A percentile compares a stretch with the other conserved stretches of the same genome.
These are phyloP conservation scores for Crotalus viridis DNA, from an alignment of 2,113 vertebrate species.

Conservation along the genomic window DNA sequence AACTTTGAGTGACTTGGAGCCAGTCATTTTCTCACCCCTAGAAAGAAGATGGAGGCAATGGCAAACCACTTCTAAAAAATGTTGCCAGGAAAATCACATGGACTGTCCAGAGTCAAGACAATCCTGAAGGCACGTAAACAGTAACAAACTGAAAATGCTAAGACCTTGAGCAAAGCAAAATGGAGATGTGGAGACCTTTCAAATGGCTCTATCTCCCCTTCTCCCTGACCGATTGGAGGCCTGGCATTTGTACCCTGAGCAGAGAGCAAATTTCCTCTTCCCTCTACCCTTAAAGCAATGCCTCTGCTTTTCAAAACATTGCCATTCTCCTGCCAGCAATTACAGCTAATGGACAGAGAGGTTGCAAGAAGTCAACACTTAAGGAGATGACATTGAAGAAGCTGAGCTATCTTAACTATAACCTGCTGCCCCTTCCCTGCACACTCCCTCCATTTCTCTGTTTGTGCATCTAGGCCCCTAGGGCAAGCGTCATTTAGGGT, in stretches of 20 bases:
- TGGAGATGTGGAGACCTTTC: neutral
- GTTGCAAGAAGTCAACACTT: neutral
- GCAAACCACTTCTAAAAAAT: neutral
- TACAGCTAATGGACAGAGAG: constrained; percentile 27
- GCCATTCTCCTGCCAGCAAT: constrained; percentile 17
- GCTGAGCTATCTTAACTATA: neutral
- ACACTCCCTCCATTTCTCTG: neutral
- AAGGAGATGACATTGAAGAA: constrained; percentile 1
- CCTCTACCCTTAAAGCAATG: neutral
- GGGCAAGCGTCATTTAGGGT: neutral
- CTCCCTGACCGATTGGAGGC: neutral
- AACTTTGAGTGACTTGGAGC: neutral
- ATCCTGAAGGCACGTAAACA: neutral
- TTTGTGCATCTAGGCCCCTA: neutral
- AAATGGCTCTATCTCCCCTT: constrained; percentile 2
- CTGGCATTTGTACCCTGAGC: constrained; percentile 17
- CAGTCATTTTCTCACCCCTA: neutral
- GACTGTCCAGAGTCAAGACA: neutral
- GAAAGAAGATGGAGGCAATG: neutral
- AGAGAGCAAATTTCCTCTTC: neutral
- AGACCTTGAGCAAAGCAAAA: neutral
- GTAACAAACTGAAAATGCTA: neutral
- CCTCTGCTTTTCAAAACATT: neutral
- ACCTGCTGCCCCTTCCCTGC: constrained; percentile 12
- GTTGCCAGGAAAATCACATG: neutral